Conservation (phyloP, 2,113 vertebrate species). For the Cyprinodon variegatus region DNA sequence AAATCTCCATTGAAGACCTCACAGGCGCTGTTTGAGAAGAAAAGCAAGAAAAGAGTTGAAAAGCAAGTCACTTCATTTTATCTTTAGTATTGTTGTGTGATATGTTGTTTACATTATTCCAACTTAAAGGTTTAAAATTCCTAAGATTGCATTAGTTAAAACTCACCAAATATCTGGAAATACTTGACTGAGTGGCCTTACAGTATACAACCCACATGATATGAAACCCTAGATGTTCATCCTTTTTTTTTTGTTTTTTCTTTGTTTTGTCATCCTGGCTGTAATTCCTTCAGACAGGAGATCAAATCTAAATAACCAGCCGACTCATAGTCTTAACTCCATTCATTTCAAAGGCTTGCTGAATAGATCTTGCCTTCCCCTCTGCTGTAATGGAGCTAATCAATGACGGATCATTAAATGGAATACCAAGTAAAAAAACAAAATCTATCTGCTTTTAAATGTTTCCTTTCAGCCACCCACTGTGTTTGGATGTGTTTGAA, state of each 20-base stretch:
- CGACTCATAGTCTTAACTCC: slow-evolving; percentile 46
- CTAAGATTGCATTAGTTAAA: slow-evolving; percentile 23
- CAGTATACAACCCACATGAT: slow-evolving; percentile 40
- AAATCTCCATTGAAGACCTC: not conserved
- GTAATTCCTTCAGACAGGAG: slow-evolving; percentile 22
- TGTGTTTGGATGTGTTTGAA: slow-evolving; percentile 25
- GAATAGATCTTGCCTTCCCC: slow-evolving; percentile 56
- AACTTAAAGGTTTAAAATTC: not conserved
- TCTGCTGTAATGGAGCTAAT: slow-evolving; percentile 75
- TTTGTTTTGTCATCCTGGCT: slow-evolving; percentile 3
- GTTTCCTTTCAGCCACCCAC: not conserved
- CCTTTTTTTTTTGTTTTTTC: slow-evolving; percentile 17
- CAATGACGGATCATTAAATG: slow-evolving; percentile 74
- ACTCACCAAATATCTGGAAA: slow-evolving; percentile 71
- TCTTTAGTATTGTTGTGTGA: not conserved
- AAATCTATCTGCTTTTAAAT: slow-evolving; percentile 59
- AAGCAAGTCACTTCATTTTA: not conserved
- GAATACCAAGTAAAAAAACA: slow-evolving; percentile 58
- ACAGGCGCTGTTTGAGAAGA: too few species aligned
- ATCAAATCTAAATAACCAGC: slow-evolving; percentile 49
- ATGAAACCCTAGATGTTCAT: slow-evolving; percentile 18
- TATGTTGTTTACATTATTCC: not conserved
- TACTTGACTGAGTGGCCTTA: slow-evolving; percentile 65
- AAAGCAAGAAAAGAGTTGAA: not conserved
- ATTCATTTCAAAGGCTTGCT: slow-evolving; percentile 67